Evolutionary conservation across 1,140 invertebrate genomes (phyloP), one percentile per base, ranked within the genome.

Genomic region (Euura saliciscinereae): DNA sequence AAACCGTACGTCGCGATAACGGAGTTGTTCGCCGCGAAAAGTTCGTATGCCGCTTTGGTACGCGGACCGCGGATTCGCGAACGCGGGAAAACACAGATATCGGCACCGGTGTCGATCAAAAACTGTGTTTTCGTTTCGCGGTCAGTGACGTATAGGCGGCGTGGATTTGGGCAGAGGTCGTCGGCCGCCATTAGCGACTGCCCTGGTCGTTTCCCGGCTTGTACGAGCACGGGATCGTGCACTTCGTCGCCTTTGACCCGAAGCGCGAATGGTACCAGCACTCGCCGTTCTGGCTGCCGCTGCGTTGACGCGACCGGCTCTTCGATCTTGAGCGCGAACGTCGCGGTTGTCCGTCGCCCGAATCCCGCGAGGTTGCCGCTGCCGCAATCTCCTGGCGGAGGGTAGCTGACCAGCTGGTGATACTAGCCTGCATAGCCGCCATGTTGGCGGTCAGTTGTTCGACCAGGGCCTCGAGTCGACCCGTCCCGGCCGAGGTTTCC

Each of bases 1-100:
- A 75, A 73, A 4, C 84, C 85, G 74, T 84, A 86, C 2, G 81
- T 86, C 2, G 74, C 44, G 51, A 86, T 87, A 0, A 70, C 44
- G 0, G 81, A 44, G 6, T 74, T 74, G 68, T 81, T 82, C 2
- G 78, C 75, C 2, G 79, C 59, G 73, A 28, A 28, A 28, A 28
- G 28, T 28, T 28, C 28, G 28, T 78, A 79, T 11, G 69, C 44
- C 8, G 73, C 77, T 44, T 68, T 75, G 10, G 44, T 65, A 45
- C 28, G 43, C 44, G 1, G 28, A 28, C 28, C 28, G 11, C 70
- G 45, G 6, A 74, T 45, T 45, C 46, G 10, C 1, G 13, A 6
- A 0, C 73, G 65, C 6, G 75, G 72, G 66, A 42, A 75, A 42
- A 78, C 75, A 65, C 73, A 76, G 2, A 79, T 1, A 67, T 77